Evolutionary conservation across 1,140 invertebrate genomes (phyloP).

Genomic region (Caerostris extrusa): DNA sequence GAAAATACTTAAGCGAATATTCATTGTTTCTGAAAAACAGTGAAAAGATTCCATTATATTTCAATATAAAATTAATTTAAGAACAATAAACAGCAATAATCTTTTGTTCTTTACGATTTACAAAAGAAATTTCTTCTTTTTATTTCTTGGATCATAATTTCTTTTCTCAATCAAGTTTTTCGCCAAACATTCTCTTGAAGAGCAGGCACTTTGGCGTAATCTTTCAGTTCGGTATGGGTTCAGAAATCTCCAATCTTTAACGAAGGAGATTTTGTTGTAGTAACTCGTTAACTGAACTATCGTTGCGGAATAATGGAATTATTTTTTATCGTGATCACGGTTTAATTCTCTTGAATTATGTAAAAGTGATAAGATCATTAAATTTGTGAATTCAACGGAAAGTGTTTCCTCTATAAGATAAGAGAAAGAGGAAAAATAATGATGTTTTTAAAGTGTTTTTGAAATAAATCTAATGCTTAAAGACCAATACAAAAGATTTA

Average conservation of each 20-base stretch:
- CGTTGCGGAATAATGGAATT: not conserved
- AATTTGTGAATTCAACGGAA: not conserved
- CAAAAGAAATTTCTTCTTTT: not conserved
- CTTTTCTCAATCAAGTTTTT: not conserved
- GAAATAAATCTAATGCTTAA: no score
- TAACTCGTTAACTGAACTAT: slow-evolving; percentile 7
- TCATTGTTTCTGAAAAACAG: no score
- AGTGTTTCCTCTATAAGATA: not conserved
- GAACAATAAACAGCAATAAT: no score
- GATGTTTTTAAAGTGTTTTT: no score
- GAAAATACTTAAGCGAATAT: no score
- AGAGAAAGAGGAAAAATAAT: no score
- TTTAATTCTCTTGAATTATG: not conserved
- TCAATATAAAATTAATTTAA: no score
- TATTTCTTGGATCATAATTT: not conserved
- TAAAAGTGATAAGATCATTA: not conserved
- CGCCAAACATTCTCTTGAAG: not conserved
- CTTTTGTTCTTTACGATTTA: no score
- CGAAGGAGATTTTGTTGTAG: not conserved
- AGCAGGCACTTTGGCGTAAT: not conserved
- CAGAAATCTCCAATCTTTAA: not conserved
- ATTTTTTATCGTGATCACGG: not conserved
- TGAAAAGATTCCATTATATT: no score
- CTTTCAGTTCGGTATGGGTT: not conserved
- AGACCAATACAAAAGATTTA: no score